A percentile compares a stretch with the other conserved stretches of the same genome.
phyloP scores from a whole-genome alignment of 1,140 invertebrate species.

The Parasteatoda tepidariorum region DNA sequence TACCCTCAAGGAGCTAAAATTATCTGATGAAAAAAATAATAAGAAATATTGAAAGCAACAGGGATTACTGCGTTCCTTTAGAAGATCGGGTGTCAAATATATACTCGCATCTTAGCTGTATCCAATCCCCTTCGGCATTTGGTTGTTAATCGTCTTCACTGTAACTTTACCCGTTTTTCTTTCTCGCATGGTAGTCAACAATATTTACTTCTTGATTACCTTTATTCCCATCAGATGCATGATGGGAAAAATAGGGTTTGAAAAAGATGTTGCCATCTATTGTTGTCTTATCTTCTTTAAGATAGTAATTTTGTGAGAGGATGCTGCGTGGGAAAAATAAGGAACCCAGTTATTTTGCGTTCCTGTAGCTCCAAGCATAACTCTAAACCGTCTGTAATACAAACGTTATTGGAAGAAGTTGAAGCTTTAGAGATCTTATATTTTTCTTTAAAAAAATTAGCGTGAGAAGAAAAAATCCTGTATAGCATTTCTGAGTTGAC shows the following conservation, averaged over 20 bases:
- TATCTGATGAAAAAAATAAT: background rate
- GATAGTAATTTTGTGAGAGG: background rate
- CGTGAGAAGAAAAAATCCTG: too few species aligned
- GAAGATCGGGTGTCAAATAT: background rate
- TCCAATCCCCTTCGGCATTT: background rate
- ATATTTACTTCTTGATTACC: conserved; percentile 38
- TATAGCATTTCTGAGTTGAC: too few species aligned
- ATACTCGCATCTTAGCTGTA: background rate
- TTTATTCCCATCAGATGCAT: background rate
- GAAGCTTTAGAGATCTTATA: too few species aligned
- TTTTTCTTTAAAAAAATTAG: too few species aligned
- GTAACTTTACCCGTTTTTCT: background rate
- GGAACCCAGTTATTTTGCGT: too few species aligned
- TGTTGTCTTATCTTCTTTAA: conserved; percentile 32
- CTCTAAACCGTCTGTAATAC: too few species aligned
- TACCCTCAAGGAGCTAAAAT: background rate
- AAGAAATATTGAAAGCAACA: background rate
- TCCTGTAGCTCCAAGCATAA: too few species aligned
- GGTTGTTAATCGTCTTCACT: conserved; percentile 14
- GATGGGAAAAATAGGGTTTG: background rate
- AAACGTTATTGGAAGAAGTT: too few species aligned
- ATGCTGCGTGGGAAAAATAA: too few species aligned
- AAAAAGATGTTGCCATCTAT: background rate
- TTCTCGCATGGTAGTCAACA: background rate
- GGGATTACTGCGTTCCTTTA: background rate